A percentile compares a stretch with the other conserved stretches of the same genome.
Evolutionary conservation across 2,113 vertebrate genomes (phyloP).

Genomic region (Vulpes lagopus): DNA sequence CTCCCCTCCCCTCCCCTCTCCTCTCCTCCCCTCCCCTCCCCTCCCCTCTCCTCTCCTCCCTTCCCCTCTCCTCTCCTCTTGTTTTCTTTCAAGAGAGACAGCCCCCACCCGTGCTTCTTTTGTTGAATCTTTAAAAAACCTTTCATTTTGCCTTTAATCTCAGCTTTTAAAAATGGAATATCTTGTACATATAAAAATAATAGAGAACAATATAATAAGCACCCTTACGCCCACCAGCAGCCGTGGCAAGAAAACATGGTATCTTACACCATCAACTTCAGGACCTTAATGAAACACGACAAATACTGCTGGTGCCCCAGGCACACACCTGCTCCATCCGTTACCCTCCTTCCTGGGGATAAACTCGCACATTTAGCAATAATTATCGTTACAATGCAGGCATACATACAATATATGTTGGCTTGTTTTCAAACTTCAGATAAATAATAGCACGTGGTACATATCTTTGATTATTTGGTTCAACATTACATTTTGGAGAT

Average conservation of each 20-base stretch:
- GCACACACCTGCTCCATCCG: not conserved
- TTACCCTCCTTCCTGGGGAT: not conserved
- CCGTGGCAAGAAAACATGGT: not conserved
- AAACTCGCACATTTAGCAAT: not conserved
- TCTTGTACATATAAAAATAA: not conserved
- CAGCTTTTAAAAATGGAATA: not conserved
- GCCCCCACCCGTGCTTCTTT: not conserved
- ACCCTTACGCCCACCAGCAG: not conserved
- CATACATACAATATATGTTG: not conserved
- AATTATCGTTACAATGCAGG: not conserved
- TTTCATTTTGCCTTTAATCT: not conserved
- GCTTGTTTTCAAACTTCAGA: constrained; percentile 11
- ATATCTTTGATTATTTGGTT: not conserved
- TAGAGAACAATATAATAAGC: not conserved
- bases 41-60: no score
- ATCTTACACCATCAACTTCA: not conserved
- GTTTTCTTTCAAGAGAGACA: no score
- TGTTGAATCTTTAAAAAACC: not conserved
- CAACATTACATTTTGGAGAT: not conserved
- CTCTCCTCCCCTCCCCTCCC: no score
- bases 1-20: no score
- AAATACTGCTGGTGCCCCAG: not conserved
- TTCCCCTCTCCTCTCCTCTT: no score
- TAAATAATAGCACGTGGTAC: not conserved
- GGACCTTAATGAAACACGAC: not conserved